Base-by-base conservation (phyloP, 1,140 invertebrate genomes). In the Pinna nobilis region DNA sequence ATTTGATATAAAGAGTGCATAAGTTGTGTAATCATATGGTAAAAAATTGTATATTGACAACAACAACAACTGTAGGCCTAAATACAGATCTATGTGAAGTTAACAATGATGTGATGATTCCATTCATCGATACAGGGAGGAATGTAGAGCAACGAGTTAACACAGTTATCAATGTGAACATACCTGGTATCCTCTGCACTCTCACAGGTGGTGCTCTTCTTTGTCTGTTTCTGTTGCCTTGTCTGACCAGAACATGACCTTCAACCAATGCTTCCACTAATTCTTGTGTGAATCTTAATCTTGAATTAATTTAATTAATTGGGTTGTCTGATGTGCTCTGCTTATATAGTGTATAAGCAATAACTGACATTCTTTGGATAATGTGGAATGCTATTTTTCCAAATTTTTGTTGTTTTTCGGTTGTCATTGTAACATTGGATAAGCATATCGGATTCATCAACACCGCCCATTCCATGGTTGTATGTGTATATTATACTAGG, bases 401-500 rank as follows among this genome's bases (percentile, higher is more conserved):
- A 1, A 47, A 39, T 47, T 64, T 49, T 20, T 47, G 18, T 44
- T 1, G 18, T 64, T 64, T 28, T 47, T 28, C 65, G 5, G 6
- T 67, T 37, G 28, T 55, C 51, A 55, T 39, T 4, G 28, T 67
- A 59, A 47, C 11, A 44, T n/a, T 20, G 18, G 1, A 59, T 9
- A 28, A 68, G 25, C 37, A 32, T 35, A 41, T 68, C 53, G 23
- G 53, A 25, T 11, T 53, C 9, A 35, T 68, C 66, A 28, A 68
- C 66, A 11, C 66, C 66, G 20, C 53, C 66, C 35, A 59, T 68
- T 18, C 37, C 2, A 13, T 68, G 57, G 28, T 68, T 68, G n/a
- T 47, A 68, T 1, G 20, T 37, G 23, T 33, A 44, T n/a, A 68
- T 23, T 2, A 68, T 23, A 2, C 23, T 30, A 5, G 66, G 66